Evolutionary conservation across 2,888 invertebrate species (phyloP), one percentile per base, ranked within the genome.

Genomic region (Hypomecis atomaria): DNA sequence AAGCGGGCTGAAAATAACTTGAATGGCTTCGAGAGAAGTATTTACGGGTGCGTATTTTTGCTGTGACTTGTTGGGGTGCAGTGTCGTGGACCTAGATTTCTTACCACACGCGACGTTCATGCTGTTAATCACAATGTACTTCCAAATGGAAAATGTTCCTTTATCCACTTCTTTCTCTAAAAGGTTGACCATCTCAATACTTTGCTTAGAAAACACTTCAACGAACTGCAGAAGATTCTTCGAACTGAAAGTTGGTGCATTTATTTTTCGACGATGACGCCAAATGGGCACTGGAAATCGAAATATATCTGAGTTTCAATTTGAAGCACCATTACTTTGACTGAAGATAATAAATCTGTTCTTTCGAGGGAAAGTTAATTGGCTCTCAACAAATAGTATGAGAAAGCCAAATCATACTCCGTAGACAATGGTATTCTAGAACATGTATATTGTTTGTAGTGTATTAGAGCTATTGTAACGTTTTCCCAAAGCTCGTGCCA

Each of bases 91-190:
- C 10, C 10, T 4, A 7, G 8, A 44, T 48, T 7, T 67, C 65
- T 71, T 69, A 86, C 83, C 83, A 63, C 82, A 82, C 33, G 85
- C 76, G 11, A 84, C 70, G 44, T 82, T 79, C 76, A 88, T 75
- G 0, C 81, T 72, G 23, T 80, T 86, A 0, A 72, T 67, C 0
- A 73, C 75, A 5, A 82, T 47, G 62, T 75, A 81, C 5, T 79
- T 76, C 79, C 83, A 84, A 34, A 82, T 42, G 0, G 82, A 78
- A 13, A 83, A 72, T 0, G 73, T 60, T 10, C 75, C 78, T 0
- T 50, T 69, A 0, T 72, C 79, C 6, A 64, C 77, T 0, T 40
- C 66, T 4, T 59, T 3, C 0, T 67, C 47, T 33, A 84, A 43
- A 23, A 73, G 64, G 0, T 78, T 64, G 0, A 67, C 75, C 76